A percentile compares a stretch with the other conserved stretches of the same genome.
phyloP scores from a whole-genome alignment of 1,140 invertebrate genomes.

The Fragariocoptes setiger region DNA sequence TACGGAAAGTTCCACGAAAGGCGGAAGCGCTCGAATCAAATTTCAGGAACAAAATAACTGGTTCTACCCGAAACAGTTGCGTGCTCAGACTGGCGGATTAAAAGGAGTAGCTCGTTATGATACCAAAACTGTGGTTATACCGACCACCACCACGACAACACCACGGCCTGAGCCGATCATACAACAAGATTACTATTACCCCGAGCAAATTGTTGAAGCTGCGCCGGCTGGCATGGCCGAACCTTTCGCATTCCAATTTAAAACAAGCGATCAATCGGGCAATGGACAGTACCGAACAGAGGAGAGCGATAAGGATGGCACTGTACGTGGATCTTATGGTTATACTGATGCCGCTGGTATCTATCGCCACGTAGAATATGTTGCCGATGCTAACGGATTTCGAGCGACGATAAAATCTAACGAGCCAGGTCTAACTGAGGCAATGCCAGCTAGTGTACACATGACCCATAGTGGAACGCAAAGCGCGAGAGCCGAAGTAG shows the following conservation, averaged over 20 bases:
- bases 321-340: conserved; percentile 11
- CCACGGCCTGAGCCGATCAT: too few species aligned
- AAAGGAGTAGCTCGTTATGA: too few species aligned
- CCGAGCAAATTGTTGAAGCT: background rate
- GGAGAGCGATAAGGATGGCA: conserved; percentile 8
- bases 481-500: conserved; percentile 59
- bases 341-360: conserved; percentile 11
- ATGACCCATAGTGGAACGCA: too few species aligned
- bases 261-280: conserved; percentile 8
- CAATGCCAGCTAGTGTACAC: conserved; percentile 2
- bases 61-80: too few species aligned
- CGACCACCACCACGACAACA: too few species aligned
- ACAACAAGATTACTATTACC: too few species aligned
- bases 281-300: conserved; percentile 10
- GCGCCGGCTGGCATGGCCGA: background rate
- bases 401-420: conserved; percentile 8
- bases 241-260: conserved; percentile 9
- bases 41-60: too few species aligned
- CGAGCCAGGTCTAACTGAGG: conserved; percentile 8
- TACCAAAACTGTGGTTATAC: too few species aligned
- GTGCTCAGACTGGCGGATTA: too few species aligned
- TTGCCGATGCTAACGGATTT: conserved; percentile 10
- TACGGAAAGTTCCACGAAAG: too few species aligned
- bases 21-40: too few species aligned
- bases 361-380: conserved; percentile 11